Base-by-base conservation (phyloP, 2,113 vertebrate genomes). In the Petroica traversi region DNA sequence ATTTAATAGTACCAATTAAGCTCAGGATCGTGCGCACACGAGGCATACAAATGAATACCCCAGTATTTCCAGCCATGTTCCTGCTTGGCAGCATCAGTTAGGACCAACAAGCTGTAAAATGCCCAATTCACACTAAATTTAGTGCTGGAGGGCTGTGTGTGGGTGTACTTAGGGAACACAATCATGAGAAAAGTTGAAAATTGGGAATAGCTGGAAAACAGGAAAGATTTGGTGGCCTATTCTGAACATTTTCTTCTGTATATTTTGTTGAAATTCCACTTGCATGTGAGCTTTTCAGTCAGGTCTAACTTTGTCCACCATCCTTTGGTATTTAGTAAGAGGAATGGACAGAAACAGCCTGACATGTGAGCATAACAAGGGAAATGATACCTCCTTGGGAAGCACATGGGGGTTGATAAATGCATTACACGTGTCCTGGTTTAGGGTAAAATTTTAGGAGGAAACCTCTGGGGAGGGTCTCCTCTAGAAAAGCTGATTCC, bases 1-100 rank as follows among this genome's bases (percentile, higher is more conserved):
- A 91, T 72, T 75, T 93, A 92, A 64, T 72, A 78, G 67, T 29
- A 38, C 57, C 57, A 88, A 17, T 92, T 92, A 92, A 92, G 78
- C 85, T 92, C 34, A n/a, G n/a, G 24, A 17, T 73, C 69, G 48
- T 72, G 66, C 67, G 17, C 62, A 81, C 2, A 4, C 1, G 8
- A 2, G 14, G 52, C 34, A 87, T 82, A 57, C 71, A 89, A 88
- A 92, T 23, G 16, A 83, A 25, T 14, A 31, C 1, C 17, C 34
- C 13, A 2, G 7, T 71, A 48, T 71, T 92, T 81, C 36, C 69
- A 88, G 55, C 15, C 9, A 8, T 33, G 10, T n/a, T n/a, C n/a
- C n/a, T n/a, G n/a, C n/a, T n/a, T 5, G 4, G 33, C 52, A 85
- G 48, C 22, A n/a, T 72, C 31, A 52, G 14, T 40, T 48, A 67